Evolutionary conservation across 2,888 invertebrate genomes (phyloP), one percentile per base, ranked within the genome.

Genomic region (Germaria angustata): DNA sequence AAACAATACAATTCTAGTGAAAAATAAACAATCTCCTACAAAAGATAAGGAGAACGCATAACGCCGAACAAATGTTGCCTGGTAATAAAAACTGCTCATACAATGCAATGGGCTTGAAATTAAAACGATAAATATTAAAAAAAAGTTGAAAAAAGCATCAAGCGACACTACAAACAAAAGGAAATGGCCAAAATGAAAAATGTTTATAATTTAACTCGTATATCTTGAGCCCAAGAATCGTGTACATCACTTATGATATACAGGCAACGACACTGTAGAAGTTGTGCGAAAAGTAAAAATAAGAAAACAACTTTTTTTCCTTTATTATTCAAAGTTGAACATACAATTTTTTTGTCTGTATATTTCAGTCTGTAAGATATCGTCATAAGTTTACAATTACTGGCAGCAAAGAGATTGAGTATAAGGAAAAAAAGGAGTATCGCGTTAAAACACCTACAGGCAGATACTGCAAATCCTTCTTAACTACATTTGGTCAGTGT

Each of bases 331-430:
- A n/a, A n/a, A n/a, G n/a, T n/a, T n/a, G n/a, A n/a, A n/a, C n/a
- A n/a, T n/a, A n/a, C n/a, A n/a, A n/a, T n/a, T n/a, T n/a, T n/a
- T n/a, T n/a, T n/a, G n/a, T n/a, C n/a, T n/a, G n/a, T n/a, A n/a
- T n/a, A n/a, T n/a, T n/a, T n/a, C n/a, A n/a, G n/a, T n/a, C n/a
- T n/a, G n/a, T n/a, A 46, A 34, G 24, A 66, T 69, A 63, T 80
- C 66, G 66, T 66, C 81, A 72, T 76, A 66, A 81, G 76, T 59
- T 59, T 51, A 65, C 39, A 65, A 57, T 81, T 76, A 53, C 20
- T 44, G 63, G 20, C 39, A 17, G 51, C 13, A 36, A 80, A 49
- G 49, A 68, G 39, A 8, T 8, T 34, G 34, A 5, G 5, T 1
- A 11, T 13, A 36, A 15, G 7, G 17, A 46, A 8, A 13, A 66